These are phyloP conservation scores for Meloidogyne chitwoodi DNA, from an alignment of 1,140 invertebrate genomes.

Conservation along the genomic window DNA sequence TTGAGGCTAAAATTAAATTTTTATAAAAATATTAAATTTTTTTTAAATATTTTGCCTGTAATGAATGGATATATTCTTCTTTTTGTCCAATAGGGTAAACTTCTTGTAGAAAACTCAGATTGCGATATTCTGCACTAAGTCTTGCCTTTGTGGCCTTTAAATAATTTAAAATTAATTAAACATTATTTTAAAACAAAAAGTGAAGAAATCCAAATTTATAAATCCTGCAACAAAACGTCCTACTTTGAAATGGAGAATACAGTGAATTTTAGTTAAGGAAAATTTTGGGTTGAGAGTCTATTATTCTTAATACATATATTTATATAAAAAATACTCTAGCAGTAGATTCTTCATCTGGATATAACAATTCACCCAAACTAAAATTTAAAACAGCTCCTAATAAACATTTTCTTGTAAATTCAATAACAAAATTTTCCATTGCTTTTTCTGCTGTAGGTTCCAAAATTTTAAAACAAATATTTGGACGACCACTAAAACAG, in stretches of 20 bases:
- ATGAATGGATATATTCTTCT: not conserved
- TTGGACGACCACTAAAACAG: slow-evolving; percentile 5
- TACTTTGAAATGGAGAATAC: too few relatives aligned
- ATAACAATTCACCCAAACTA: slow-evolving; percentile 16
- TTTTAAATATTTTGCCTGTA: not conserved
- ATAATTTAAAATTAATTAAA: not conserved
- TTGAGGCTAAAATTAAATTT: not conserved
- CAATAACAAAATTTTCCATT: not conserved
- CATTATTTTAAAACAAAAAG: too few relatives aligned
- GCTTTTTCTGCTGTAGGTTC: not conserved
- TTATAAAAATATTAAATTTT: not conserved
- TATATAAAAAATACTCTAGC: too few relatives aligned
- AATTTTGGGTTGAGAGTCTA: too few relatives aligned
- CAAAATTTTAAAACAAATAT: not conserved
- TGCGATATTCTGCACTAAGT: slow-evolving; percentile 15
- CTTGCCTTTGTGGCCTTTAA: not conserved
- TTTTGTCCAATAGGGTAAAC: not conserved
- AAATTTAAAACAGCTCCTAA: slow-evolving; percentile 12
- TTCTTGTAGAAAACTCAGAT: slow-evolving; percentile 10
- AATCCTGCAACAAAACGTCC: too few relatives aligned
- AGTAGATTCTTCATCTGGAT: slow-evolving; percentile 8
- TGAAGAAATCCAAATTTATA: too few relatives aligned
- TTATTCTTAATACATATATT: too few relatives aligned
- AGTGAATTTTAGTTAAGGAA: too few relatives aligned
- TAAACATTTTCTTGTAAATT: slow-evolving; percentile 2